Evolutionary conservation across 1,140 invertebrate genomes (phyloP).

Genomic region (Acromyrmex heyeri): DNA sequence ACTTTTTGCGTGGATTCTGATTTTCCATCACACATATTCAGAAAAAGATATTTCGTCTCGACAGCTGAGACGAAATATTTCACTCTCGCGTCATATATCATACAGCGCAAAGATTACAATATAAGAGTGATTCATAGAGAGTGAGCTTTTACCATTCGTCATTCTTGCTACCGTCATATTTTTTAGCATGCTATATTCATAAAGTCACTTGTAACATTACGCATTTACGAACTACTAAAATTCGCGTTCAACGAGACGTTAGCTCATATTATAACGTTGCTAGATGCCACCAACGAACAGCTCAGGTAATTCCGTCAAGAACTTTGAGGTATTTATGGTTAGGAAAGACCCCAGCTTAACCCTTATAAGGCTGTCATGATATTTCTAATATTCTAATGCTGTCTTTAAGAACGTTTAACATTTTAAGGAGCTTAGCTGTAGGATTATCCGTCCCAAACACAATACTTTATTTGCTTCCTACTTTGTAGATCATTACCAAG

Average conservation of each 20-base stretch:
- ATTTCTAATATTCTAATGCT: background rate
- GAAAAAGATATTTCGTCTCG: constrained; percentile 18
- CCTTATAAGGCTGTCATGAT: constrained; percentile 12
- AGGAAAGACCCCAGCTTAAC: constrained; percentile 25
- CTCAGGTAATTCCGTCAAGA: constrained; percentile 22
- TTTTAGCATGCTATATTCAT: constrained; percentile 45
- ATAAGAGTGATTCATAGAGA: constrained; percentile 62
- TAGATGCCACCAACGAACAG: constrained; percentile 13
- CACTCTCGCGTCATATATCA: constrained; percentile 51
- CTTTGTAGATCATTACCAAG: background rate
- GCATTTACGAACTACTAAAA: constrained; percentile 25
- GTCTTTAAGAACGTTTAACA: background rate
- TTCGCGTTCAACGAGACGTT: background rate
- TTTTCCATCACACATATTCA: background rate
- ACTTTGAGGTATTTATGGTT: constrained; percentile 24
- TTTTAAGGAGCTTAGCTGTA: background rate
- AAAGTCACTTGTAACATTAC: constrained; percentile 16
- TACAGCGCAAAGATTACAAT: constrained; percentile 58
- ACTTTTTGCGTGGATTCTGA: background rate
- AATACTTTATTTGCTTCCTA: background rate
- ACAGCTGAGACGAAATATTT: constrained; percentile 54
- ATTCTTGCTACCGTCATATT: constrained; percentile 60
- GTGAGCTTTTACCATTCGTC: constrained; percentile 60
- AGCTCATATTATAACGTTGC: constrained; percentile 16
- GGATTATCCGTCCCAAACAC: constrained; percentile 20